Evolutionary conservation across 2,113 vertebrate genomes (phyloP).

Genomic region (Hyaena hyaena): DNA sequence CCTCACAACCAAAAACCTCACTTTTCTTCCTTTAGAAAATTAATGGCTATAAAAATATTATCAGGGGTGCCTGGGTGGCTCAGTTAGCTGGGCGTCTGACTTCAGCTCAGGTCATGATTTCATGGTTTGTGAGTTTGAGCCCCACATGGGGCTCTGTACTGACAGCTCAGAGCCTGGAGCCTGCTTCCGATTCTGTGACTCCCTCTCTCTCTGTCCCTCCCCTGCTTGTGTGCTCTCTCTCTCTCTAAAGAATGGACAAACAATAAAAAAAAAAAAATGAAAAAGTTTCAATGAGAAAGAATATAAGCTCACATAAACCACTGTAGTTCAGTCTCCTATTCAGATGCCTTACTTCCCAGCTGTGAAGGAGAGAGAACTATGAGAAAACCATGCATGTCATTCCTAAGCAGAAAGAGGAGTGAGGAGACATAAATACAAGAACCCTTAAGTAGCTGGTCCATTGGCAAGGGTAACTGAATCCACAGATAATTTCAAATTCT

Average conservation of each 20-base stretch:
- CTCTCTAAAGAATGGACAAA: no score
- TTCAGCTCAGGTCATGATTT: no score
- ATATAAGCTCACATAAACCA: neutral
- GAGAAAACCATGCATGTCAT: neutral
- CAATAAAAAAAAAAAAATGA: no score
- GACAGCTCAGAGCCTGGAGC: no score
- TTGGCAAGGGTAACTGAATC: neutral
- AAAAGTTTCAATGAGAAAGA: neutral
- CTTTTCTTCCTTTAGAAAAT: constrained; percentile 2
- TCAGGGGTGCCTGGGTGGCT: no score
- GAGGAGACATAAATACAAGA: neutral
- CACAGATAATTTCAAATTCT: neutral
- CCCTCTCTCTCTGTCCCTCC: no score
- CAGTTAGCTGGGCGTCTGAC: no score
- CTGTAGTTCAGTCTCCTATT: neutral
- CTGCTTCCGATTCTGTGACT: no score
- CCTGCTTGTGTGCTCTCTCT: no score
- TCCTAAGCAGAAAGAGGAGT: neutral
- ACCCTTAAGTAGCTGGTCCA: neutral
- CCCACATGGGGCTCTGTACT: no score
- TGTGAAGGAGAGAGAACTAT: neutral
- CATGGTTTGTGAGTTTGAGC: no score
- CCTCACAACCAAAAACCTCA: neutral
- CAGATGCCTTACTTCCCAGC: neutral
- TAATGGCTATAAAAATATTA: neutral